These are phyloP conservation scores for Nymphicus hollandicus DNA, from an alignment of 2,113 vertebrate genomes.

Conservation along the genomic window DNA sequence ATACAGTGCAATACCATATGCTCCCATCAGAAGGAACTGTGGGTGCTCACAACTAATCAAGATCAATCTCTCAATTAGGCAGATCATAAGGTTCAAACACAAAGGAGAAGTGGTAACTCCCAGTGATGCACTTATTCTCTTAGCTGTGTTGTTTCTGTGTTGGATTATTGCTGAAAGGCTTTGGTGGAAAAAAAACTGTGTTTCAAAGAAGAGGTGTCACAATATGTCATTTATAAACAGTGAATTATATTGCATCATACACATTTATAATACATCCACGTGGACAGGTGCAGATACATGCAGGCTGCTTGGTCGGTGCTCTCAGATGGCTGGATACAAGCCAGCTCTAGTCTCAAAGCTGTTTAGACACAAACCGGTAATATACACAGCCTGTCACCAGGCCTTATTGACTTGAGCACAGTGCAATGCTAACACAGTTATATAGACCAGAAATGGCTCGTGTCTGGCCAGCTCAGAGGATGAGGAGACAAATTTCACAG, in stretches of 20 bases:
- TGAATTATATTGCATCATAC: neutral
- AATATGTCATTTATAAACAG: conserved; percentile 29
- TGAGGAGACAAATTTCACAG: neutral
- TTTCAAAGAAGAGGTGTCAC: conserved; percentile 18
- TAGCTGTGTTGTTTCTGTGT: neutral
- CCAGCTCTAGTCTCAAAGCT: conserved; percentile 37
- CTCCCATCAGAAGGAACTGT: conserved; percentile 42
- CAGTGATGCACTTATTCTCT: neutral
- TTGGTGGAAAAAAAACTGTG: neutral
- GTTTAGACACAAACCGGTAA: conserved; percentile 61
- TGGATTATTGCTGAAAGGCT: conserved; percentile 20
- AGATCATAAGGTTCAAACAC: conserved; percentile 48
- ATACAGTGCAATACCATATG: conserved; percentile 47
- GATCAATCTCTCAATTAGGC: conserved; percentile 52
- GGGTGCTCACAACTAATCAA: conserved; percentile 43
- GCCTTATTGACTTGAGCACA: conserved; percentile 21
- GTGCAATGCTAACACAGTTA: neutral
- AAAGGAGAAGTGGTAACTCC: conserved; percentile 48
- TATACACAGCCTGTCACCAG: conserved; percentile 54
- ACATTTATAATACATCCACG: neutral
- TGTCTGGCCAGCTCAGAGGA: neutral
- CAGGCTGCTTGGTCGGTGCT: conserved; percentile 31
- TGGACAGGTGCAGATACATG: conserved; percentile 53
- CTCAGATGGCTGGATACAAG: conserved; percentile 36
- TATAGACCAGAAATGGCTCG: neutral